Evolutionary conservation across 2,113 vertebrate species (phyloP).

Genomic region (Onychostoma macrolepis): DNA sequence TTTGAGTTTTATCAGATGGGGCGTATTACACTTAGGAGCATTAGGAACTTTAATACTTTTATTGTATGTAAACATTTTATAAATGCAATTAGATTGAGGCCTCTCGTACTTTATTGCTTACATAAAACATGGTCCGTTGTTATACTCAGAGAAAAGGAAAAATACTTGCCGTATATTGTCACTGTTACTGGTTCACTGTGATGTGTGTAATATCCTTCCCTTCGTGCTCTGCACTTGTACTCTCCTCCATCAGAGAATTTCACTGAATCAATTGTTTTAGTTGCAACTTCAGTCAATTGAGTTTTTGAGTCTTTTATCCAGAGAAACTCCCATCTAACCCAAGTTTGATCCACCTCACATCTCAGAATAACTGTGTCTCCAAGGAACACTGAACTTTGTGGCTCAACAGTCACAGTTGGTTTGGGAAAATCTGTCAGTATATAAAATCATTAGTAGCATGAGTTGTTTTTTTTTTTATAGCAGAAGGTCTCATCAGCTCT

Average conservation of each 20-base stretch:
- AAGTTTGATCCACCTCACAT: background rate
- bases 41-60: too few species aligned
- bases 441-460: background rate
- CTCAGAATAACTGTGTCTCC: background rate
- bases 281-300: background rate
- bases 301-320: background rate
- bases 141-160: background rate
- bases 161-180: background rate
- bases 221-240: background rate
- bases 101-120: too few species aligned
- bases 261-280: background rate
- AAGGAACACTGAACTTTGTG: too few species aligned
- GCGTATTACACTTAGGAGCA: too few species aligned
- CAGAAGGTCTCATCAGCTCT: too few species aligned
- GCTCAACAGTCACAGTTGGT: too few species aligned
- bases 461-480: background rate
- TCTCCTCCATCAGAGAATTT: conserved; percentile 5
- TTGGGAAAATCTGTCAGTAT: too few species aligned
- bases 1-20: too few species aligned
- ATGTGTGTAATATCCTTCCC: background rate
- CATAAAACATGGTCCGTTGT: too few species aligned
- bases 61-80: too few species aligned
- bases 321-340: background rate
- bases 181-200: background rate
- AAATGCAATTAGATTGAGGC: too few species aligned